Evolutionary conservation across 1,140 invertebrate genomes (phyloP).

Genomic region (Drosophila simulans): DNA sequence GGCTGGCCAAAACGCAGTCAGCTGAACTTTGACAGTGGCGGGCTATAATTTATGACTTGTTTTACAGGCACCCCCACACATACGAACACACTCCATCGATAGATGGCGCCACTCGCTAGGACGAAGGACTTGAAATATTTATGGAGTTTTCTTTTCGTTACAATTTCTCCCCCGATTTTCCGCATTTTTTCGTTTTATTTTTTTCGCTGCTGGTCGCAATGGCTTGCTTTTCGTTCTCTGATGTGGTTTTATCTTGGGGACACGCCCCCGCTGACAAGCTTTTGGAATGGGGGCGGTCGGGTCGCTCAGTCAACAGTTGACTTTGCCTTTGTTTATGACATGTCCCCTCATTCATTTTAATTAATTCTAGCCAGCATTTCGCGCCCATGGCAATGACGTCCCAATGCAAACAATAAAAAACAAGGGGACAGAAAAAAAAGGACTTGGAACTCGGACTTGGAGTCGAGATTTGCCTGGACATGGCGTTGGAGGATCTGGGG

Average conservation of each 20-base stretch:
- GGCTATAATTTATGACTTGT: constrained; percentile 79
- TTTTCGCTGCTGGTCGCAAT: constrained; percentile 3
- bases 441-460: constrained; percentile 20
- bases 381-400: constrained; percentile 78
- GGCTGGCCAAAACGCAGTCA: constrained; percentile 76
- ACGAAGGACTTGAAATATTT: constrained; percentile 74
- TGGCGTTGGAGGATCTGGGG: constrained; percentile 15
- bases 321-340: constrained; percentile 78
- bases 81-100: constrained; percentile 59
- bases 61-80: constrained; percentile 72
- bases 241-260: constrained; percentile 76
- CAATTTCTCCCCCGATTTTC: constrained; percentile 40
- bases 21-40: constrained; percentile 79
- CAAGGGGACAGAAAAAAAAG: constrained; percentile 14
- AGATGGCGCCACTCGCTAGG: constrained; percentile 74
- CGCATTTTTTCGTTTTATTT: neutral
- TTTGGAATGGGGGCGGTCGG: constrained; percentile 27
- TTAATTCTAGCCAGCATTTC: constrained; percentile 78
- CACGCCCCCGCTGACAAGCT: constrained; percentile 45
- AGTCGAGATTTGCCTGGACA: constrained; percentile 18
- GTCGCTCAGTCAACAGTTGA: constrained; percentile 80
- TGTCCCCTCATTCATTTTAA: constrained; percentile 83
- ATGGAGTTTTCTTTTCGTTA: constrained; percentile 78
- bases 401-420: constrained; percentile 77
- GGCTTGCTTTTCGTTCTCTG: constrained; percentile 52